These are phyloP conservation scores for Petrocephalus sullivani DNA, from an alignment of 2,797 vertebrate species.

Conservation along the genomic window DNA sequence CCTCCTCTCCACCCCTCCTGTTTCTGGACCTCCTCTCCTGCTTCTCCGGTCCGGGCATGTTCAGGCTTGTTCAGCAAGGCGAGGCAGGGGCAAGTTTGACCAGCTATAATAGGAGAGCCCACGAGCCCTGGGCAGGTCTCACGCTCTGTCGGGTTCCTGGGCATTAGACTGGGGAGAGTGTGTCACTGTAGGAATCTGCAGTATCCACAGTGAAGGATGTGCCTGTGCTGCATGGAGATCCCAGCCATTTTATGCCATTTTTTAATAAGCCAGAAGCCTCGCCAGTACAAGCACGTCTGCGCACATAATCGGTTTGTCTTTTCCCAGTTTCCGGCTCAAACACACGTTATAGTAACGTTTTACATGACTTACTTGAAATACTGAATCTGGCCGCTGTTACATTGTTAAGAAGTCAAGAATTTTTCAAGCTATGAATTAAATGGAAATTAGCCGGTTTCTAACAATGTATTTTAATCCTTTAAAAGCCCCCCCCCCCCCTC, in stretches of 20 bases:
- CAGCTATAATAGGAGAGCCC: background rate
- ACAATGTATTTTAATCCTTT: background rate
- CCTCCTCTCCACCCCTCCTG: slow-evolving; percentile 11
- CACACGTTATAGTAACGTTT: background rate
- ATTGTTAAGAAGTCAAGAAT: background rate
- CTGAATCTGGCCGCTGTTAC: background rate
- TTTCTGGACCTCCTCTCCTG: slow-evolving; percentile 20
- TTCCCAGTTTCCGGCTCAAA: background rate
- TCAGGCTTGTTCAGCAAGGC: slow-evolving; percentile 38
- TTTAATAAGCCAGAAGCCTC: no score
- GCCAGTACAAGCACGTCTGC: background rate
- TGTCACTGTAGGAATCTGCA: background rate
- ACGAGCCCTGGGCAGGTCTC: background rate
- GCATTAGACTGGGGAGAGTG: background rate
- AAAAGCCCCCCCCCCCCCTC: background rate
- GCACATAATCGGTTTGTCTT: background rate
- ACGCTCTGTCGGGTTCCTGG: background rate
- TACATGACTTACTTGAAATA: background rate
- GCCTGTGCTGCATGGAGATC: background rate
- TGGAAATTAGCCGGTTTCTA: background rate
- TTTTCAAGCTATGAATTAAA: background rate
- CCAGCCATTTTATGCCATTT: no score
- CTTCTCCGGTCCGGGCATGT: slow-evolving; percentile 50
- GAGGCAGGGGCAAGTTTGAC: background rate
- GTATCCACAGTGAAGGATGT: background rate